Conservation (phyloP, 2,113 vertebrate genomes). For the Triplophysa dalaica region DNA sequence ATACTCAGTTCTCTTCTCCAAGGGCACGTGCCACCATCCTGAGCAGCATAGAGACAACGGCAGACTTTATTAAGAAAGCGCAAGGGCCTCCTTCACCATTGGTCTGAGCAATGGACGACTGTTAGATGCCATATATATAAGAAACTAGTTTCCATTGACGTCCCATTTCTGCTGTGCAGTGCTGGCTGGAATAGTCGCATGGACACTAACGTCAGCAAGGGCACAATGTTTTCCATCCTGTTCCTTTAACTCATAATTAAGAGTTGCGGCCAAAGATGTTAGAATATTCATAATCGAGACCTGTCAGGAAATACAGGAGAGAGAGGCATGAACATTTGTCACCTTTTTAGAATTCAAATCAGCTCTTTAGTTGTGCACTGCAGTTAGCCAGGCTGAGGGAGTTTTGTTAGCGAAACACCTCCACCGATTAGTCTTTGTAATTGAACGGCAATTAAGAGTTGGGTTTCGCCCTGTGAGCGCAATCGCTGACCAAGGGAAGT, state of each 20-base stretch:
- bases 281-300: constrained; percentile 52
- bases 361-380: constrained; percentile 36
- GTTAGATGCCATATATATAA: constrained; percentile 28
- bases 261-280: constrained; percentile 24
- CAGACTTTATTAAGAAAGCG: constrained; percentile 19
- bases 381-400: constrained; percentile 19
- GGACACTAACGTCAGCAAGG: constrained; percentile 6
- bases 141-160: background rate
- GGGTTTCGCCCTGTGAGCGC: constrained; percentile 69
- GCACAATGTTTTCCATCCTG: background rate
- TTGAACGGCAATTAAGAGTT: constrained; percentile 76
- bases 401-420: constrained; percentile 44
- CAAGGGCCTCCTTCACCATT: background rate
- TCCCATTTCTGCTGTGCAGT: constrained; percentile 1
- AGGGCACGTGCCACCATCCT: constrained; percentile 44
- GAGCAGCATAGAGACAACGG: constrained; percentile 19
- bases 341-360: constrained; percentile 54
- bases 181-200: constrained; percentile 11
- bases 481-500: constrained; percentile 64
- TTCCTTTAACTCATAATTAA: constrained; percentile 21
- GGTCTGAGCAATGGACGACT: constrained; percentile 8
- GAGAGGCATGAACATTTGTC: constrained; percentile 32
- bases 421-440: constrained; percentile 69
- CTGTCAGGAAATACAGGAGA: background rate
- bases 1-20: constrained; percentile 53